Base-by-base conservation (phyloP, 2,113 vertebrate genomes). In the Sinosuthora webbiana region DNA sequence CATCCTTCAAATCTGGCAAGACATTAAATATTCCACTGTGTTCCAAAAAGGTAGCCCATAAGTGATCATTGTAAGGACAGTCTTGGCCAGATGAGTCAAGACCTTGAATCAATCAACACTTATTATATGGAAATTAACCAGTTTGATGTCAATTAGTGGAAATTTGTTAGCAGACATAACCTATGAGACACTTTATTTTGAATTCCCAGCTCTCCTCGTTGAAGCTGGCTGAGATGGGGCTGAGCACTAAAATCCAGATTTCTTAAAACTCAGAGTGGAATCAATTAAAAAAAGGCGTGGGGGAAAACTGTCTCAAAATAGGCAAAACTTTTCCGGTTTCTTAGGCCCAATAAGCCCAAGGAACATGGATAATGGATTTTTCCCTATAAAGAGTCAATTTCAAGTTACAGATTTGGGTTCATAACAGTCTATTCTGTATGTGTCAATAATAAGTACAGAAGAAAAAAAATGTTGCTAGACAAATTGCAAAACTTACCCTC, bases 61-160 rank as follows among this genome's bases (percentile, higher is more conserved):
- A 93, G 90, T 90, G 87, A 93, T 91, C 92, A 84, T 95, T 97
- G 96, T 95, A 94, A 92, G 87, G 96, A 95, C 83, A 94, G 91
- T 92, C 78, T 87, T 76, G 94, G 96, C 93, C 94, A 80, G 95
- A 81, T 91, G 78, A 81, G 67, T 80, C 91, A 92, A 95, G 86
- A 44, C 93, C 93, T 96, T 96, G 96, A 98, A 98, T 99, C 98
- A 98, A 96, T 98, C 98, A 97, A 93, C 98, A 97, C 97, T 98
- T 98, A 98, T 98, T 98, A 98, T 98, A 97, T 97, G 96, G 96
- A 98, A 98, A 98, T 98, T 98, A 98, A 98, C 98, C 97, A 97
- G 95, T 97, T 98, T 97, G 97, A 97, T 98, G 97, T 98, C 98
- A 97, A 95, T 98, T 98, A 98, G 98, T 97, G 98, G 98, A 97